phyloP scores from a whole-genome alignment of 2,797 vertebrate species.

The Botia almorhae region DNA sequence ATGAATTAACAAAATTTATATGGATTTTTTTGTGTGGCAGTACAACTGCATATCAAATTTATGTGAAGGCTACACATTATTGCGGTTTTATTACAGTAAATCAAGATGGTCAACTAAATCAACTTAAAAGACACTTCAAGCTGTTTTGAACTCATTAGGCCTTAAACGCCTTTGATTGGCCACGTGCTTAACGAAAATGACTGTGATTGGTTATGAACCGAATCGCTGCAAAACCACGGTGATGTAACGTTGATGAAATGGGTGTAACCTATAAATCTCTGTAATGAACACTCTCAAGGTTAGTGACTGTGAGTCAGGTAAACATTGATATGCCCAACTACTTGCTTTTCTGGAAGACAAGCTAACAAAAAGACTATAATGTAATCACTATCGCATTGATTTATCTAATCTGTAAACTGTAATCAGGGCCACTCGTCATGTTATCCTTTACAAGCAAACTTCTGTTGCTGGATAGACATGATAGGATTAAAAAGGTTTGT shows the following conservation, averaged over 20 bases:
- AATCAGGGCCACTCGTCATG: constrained; percentile 42
- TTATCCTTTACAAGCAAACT: constrained; percentile 56
- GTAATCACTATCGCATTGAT: constrained; percentile 21
- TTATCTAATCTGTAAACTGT: constrained; percentile 28
- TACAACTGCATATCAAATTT: not conserved
- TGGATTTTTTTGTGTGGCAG: not conserved
- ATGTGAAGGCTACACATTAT: too few relatives aligned
- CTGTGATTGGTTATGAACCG: not conserved
- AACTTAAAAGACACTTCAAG: too few relatives aligned
- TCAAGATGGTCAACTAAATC: too few relatives aligned
- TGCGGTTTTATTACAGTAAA: too few relatives aligned
- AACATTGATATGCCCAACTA: not conserved
- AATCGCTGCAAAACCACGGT: not conserved
- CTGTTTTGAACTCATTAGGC: too few relatives aligned
- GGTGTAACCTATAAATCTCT: not conserved
- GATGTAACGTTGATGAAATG: too few relatives aligned
- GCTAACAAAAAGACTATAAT: constrained; percentile 2
- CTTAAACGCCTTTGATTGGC: too few relatives aligned
- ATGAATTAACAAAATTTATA: too few relatives aligned
- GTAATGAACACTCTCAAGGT: not conserved
- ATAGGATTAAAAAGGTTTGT: constrained; percentile 57
- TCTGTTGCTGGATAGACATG: constrained; percentile 21
- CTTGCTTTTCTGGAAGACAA: not conserved
- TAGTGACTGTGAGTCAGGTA: not conserved
- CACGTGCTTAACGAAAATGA: too few relatives aligned